These are phyloP conservation scores for Gila orcuttii DNA, from an alignment of 2,113 vertebrate genomes.

Conservation along the genomic window DNA sequence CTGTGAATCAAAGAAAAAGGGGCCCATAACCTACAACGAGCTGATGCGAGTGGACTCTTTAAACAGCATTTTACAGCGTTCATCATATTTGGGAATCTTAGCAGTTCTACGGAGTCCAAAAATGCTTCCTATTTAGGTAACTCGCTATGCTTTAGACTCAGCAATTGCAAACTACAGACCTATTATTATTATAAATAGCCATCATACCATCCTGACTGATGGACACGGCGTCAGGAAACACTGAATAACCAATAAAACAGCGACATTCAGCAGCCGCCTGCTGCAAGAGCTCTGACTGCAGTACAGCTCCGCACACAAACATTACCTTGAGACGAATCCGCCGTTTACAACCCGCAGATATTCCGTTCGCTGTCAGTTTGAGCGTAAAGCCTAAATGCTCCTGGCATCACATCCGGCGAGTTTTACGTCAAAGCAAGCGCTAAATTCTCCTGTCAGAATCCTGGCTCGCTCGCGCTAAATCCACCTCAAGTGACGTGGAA, in stretches of 20 bases:
- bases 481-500: conserved; percentile 78
- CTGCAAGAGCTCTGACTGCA: neutral
- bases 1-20: neutral
- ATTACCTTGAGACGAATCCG: conserved; percentile 46
- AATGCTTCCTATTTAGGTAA: neutral
- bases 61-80: neutral
- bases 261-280: conserved; percentile 11
- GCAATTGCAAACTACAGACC: neutral
- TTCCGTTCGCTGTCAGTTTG: neutral
- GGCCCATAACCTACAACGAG: neutral
- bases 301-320: neutral
- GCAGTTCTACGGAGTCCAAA: neutral
- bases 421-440: neutral
- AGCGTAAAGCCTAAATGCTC: neutral
- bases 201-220: neutral
- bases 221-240: conserved; percentile 1
- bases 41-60: neutral
- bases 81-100: neutral
- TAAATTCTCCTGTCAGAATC: conserved; percentile 3
- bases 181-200: neutral
- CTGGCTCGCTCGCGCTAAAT: conserved; percentile 27
- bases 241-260: neutral
- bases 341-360: neutral
- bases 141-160: neutral
- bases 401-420: neutral